phyloP scores from a whole-genome alignment of 2,797 vertebrate species.

The Rhabdomys pumilio region DNA sequence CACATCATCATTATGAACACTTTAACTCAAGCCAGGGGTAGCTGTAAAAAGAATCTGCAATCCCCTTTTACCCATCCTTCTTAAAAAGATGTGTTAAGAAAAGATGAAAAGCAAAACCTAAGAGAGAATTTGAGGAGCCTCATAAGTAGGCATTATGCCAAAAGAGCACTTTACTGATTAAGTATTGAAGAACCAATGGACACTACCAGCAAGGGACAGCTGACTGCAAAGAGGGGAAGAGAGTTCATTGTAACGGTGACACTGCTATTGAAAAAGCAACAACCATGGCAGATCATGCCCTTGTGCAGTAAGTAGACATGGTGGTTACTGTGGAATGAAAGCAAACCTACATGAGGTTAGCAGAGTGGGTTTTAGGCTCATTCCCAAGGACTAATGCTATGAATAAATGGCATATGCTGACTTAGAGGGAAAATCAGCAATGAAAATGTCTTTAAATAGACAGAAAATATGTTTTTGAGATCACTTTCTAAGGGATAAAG shows the following conservation, averaged over 20 bases:
- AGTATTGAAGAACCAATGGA: constrained; percentile 13
- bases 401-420: constrained; percentile 68
- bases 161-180: constrained; percentile 27
- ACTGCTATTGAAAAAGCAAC: constrained; percentile 31
- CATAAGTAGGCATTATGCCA: neutral
- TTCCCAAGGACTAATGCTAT: constrained; percentile 48
- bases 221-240: neutral
- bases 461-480: constrained; percentile 29
- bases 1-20: neutral
- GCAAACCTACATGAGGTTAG: constrained; percentile 71
- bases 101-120: neutral
- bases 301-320: constrained; percentile 44
- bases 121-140: neutral
- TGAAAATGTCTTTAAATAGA: constrained; percentile 48
- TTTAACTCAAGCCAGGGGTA: neutral
- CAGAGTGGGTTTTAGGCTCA: constrained; percentile 76
- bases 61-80: neutral
- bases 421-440: constrained; percentile 16
- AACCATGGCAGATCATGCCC: constrained; percentile 14
- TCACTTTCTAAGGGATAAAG: constrained; percentile 47
- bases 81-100: neutral
- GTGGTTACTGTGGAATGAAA: constrained; percentile 62
- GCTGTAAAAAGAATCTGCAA: neutral
- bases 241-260: constrained; percentile 1
- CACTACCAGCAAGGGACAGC: neutral